A percentile compares a stretch with the other conserved stretches of the same genome.
phyloP scores from a whole-genome alignment of 2,797 vertebrate species.

The Diplodus puntazzo region DNA sequence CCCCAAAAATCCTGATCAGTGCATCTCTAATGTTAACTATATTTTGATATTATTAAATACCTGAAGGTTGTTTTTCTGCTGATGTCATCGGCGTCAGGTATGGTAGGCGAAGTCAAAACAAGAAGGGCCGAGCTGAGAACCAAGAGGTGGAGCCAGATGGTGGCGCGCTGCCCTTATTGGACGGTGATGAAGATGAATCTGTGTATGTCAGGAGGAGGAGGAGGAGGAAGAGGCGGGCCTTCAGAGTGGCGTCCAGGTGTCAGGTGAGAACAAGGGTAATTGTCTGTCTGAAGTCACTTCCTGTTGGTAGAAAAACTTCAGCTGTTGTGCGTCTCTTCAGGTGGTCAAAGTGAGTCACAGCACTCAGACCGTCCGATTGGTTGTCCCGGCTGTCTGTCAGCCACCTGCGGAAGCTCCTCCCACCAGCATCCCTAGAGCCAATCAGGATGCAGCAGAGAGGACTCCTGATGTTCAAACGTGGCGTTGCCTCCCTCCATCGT shows the following conservation, averaged over 20 bases:
- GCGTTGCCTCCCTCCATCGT: constrained; percentile 84
- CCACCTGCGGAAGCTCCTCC: constrained; percentile 58
- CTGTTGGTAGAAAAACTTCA: not conserved
- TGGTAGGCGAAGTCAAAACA: constrained; percentile 62
- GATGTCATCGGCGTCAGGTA: constrained; percentile 59
- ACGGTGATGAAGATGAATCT: constrained; percentile 67
- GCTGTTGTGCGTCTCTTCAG: constrained; percentile 63
- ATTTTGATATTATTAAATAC: not conserved
- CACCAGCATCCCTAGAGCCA: constrained; percentile 23
- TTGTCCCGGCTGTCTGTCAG: constrained; percentile 84
- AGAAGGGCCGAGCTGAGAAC: constrained; percentile 36
- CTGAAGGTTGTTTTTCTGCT: not conserved
- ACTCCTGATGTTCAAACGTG: constrained; percentile 85
- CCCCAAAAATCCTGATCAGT: no score
- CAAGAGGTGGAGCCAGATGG: constrained; percentile 40
- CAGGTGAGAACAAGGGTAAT: constrained; percentile 63
- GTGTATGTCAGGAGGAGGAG: constrained; percentile 61
- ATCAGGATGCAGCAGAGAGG: constrained; percentile 71
- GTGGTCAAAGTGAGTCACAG: constrained; percentile 91
- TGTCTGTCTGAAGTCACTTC: not conserved
- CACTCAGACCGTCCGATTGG: constrained; percentile 87
- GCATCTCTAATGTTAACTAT: no score
- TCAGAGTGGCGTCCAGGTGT: constrained; percentile 86
- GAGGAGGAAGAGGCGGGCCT: constrained; percentile 65
- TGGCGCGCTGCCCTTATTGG: constrained; percentile 74